These are phyloP conservation scores for Papilio xuthus DNA, from an alignment of 1,140 invertebrate genomes.

Conservation along the genomic window DNA sequence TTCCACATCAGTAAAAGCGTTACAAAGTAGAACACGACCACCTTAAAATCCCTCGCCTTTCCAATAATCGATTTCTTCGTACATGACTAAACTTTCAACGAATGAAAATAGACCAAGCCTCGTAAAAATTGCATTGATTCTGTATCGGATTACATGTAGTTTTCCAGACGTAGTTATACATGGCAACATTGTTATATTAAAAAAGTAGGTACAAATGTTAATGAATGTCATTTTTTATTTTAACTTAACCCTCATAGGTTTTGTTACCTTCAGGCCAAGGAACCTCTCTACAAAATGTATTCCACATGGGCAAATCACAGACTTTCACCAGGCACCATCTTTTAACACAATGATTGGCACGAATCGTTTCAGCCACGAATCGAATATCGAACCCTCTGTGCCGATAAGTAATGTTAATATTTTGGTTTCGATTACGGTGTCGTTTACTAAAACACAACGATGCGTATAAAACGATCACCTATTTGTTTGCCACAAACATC, in stretches of 20 bases:
- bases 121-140: slow-evolving; percentile 38
- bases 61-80: slow-evolving; percentile 33
- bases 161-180: background rate
- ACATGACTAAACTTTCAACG: slow-evolving; percentile 23
- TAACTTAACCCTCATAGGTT: no score
- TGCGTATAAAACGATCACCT: background rate
- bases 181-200: background rate
- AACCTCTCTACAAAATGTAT: no score
- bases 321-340: no score
- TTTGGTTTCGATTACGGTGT: background rate
- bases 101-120: slow-evolving; percentile 30
- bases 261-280: no score
- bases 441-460: background rate
- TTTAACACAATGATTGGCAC: no score
- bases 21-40: slow-evolving; percentile 21
- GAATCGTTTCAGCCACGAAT: background rate
- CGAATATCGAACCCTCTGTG: background rate
- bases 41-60: slow-evolving; percentile 19
- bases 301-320: no score
- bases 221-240: background rate
- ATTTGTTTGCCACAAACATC: slow-evolving; percentile 9
- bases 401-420: background rate
- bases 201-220: background rate
- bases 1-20: slow-evolving; percentile 14
- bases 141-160: background rate